These are phyloP conservation scores for Leuciscus idus DNA, from an alignment of 2,113 vertebrate species.

Conservation along the genomic window DNA sequence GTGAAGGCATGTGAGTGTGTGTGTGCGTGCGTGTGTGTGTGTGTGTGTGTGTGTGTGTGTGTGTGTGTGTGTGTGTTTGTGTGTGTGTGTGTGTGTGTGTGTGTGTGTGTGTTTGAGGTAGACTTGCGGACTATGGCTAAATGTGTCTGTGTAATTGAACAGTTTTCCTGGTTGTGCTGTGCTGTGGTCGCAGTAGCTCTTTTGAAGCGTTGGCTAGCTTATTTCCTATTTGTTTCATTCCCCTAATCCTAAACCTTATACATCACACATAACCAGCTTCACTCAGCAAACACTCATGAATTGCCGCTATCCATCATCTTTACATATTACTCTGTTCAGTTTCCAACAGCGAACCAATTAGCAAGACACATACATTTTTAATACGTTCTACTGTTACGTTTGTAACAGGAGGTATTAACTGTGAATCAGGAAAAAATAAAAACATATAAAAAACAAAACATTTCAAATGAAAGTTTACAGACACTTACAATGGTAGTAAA, in stretches of 20 bases:
- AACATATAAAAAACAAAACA: background rate
- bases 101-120: slow-evolving; percentile 41
- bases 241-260: slow-evolving; percentile 47
- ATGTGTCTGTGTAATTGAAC: slow-evolving; percentile 53
- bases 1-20: slow-evolving; percentile 41
- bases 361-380: slow-evolving; percentile 4
- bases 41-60: slow-evolving; percentile 26
- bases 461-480: too few species aligned
- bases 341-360: background rate
- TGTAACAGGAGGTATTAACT: background rate
- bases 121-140: slow-evolving; percentile 32
- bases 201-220: slow-evolving; percentile 28
- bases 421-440: background rate
- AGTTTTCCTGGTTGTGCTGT: slow-evolving; percentile 40
- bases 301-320: slow-evolving; percentile 9
- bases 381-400: background rate
- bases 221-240: slow-evolving; percentile 36
- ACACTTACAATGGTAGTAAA: too few species aligned
- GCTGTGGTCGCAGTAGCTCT: slow-evolving; percentile 40
- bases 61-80: slow-evolving; percentile 46
- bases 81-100: too few species aligned
- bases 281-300: slow-evolving; percentile 5
- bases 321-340: slow-evolving; percentile 4
- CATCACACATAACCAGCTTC: slow-evolving; percentile 41
- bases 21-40: slow-evolving; percentile 4